These are phyloP conservation scores for Orchestia grillus DNA, from an alignment of 1,140 invertebrate genomes.

Conservation along the genomic window DNA sequence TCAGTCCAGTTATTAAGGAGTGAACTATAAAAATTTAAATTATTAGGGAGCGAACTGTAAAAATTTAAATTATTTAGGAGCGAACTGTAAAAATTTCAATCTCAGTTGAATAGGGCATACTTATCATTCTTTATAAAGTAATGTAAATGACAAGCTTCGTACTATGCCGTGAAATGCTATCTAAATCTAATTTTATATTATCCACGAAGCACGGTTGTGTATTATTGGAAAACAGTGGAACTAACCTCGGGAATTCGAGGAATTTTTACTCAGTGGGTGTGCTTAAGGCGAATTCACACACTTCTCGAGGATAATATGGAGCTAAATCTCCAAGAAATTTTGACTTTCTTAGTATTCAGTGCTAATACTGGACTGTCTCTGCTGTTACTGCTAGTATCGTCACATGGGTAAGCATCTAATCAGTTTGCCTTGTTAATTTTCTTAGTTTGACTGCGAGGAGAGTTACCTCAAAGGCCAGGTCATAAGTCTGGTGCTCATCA, in stretches of 20 bases:
- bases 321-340: not conserved
- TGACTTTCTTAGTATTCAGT: not conserved
- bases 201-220: no score
- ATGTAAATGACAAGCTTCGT: no score
- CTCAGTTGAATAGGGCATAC: no score
- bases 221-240: not conserved
- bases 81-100: no score
- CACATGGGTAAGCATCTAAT: not conserved
- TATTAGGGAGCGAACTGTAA: no score
- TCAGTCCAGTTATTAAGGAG: no score
- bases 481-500: slow-evolving; percentile 27
- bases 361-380: not conserved
- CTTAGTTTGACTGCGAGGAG: slow-evolving; percentile 42
- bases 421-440: not conserved
- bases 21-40: no score
- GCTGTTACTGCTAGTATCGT: not conserved
- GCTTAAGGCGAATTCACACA: not conserved
- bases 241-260: not conserved
- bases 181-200: no score
- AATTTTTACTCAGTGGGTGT: not conserved
- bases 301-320: not conserved
- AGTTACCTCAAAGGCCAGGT: slow-evolving; percentile 45
- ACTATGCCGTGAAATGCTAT: no score
- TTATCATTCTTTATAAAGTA: no score
- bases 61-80: no score